These are phyloP conservation scores for Lucilia sericata DNA, from an alignment of 1,140 invertebrate species.

Conservation along the genomic window DNA sequence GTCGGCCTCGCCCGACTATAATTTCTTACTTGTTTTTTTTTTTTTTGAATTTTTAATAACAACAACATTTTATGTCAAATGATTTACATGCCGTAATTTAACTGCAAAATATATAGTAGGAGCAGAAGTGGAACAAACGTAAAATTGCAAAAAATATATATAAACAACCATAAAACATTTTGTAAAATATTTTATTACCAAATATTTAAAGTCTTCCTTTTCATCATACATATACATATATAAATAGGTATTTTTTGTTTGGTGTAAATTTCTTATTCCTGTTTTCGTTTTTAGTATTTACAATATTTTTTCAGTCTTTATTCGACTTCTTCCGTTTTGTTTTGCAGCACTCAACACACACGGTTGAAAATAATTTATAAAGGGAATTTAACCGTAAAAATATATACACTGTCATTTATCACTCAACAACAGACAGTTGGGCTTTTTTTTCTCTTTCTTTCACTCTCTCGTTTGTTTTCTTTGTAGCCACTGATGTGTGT, in stretches of 20 bases:
- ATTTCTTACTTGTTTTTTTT: too few species aligned
- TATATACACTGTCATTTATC: constrained; percentile 21
- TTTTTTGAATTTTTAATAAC: too few species aligned
- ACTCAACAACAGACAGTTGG: constrained; percentile 2
- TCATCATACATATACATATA: neutral
- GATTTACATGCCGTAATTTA: too few species aligned
- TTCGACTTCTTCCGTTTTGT: neutral
- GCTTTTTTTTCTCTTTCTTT: neutral
- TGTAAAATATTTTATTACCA: neutral
- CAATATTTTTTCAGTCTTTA: too few species aligned
- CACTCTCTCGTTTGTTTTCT: neutral
- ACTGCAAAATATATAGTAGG: too few species aligned
- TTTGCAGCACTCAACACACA: neutral
- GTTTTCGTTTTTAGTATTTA: neutral
- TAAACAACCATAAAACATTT: neutral
- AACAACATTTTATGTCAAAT: too few species aligned
- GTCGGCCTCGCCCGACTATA: too few species aligned
- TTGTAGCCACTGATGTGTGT: neutral
- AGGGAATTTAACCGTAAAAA: constrained; percentile 15
- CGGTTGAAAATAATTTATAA: constrained; percentile 20
- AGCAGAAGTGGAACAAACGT: neutral
- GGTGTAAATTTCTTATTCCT: neutral
- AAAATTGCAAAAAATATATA: neutral
- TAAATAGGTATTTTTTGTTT: neutral
- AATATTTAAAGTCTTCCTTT: neutral